Evolutionary conservation across 1,140 invertebrate species (phyloP).

Genomic region (Trachymyrmex septentrionalis): DNA sequence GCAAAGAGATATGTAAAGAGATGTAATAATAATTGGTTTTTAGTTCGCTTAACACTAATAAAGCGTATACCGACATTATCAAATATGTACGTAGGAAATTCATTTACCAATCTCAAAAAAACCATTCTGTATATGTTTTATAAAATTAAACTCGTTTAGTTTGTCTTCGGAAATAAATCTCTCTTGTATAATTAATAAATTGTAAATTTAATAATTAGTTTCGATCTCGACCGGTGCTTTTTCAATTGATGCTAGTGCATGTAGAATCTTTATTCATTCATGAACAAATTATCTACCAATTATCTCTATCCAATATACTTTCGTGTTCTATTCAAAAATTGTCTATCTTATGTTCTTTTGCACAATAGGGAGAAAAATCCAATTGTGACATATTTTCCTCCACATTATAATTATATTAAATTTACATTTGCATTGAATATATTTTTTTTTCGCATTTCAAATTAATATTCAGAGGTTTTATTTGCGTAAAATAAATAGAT

Average conservation of each 20-base stretch:
- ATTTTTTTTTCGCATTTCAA: neutral
- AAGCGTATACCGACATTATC: neutral
- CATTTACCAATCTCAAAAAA: neutral
- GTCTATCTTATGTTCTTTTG: neutral
- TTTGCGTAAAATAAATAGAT: neutral
- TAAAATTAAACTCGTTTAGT: constrained; percentile 10
- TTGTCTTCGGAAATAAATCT: constrained; percentile 12
- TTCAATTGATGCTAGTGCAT: constrained; percentile 7
- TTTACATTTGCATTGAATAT: neutral
- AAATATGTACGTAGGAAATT: neutral
- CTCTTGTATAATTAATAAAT: constrained; percentile 46
- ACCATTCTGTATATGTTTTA: neutral
- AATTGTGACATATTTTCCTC: neutral
- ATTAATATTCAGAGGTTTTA: constrained; percentile 17
- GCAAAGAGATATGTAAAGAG: neutral
- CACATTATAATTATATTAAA: neutral
- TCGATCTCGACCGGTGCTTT: neutral
- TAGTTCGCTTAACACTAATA: neutral
- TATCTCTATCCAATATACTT: constrained; percentile 8
- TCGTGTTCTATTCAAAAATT: neutral
- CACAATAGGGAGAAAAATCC: neutral
- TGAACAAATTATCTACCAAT: constrained; percentile 39
- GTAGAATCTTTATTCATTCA: constrained; percentile 37
- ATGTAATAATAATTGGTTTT: neutral
- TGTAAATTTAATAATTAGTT: constrained; percentile 47